Evolutionary conservation across 2,113 vertebrate genomes (phyloP).

Genomic region (Crotophaga sulcirostris): DNA sequence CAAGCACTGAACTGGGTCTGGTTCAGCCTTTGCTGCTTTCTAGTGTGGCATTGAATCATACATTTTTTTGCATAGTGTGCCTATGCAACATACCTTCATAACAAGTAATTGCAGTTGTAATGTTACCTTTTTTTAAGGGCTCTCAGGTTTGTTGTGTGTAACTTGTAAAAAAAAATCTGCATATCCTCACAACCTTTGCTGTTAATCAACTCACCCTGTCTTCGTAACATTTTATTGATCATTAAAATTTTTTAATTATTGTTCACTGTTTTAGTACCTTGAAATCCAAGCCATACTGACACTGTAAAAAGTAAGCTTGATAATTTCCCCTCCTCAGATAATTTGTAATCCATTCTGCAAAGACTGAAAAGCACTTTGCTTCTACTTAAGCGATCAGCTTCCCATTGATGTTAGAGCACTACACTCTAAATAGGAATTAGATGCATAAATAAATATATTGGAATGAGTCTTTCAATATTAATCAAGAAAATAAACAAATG

Average conservation of each 20-base stretch:
- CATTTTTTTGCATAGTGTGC: too few species aligned
- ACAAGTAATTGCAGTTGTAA: background rate
- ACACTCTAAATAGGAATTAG: background rate
- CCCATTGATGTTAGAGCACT: background rate
- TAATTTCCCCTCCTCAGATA: background rate
- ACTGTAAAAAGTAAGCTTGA: background rate
- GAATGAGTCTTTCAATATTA: background rate
- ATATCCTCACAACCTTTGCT: background rate
- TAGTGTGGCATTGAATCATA: background rate
- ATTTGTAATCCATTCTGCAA: background rate
- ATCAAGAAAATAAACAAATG: background rate
- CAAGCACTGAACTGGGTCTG: background rate
- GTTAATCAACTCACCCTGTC: background rate
- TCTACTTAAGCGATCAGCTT: background rate
- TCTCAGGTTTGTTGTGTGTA: background rate
- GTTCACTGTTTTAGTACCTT: background rate
- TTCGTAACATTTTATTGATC: background rate
- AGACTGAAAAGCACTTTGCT: background rate
- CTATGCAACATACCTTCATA: background rate
- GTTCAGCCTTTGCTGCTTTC: background rate
- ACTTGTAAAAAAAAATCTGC: background rate
- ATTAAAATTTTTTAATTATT: background rate
- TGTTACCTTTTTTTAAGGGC: background rate
- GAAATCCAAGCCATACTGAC: background rate
- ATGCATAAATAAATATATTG: background rate